A percentile compares a stretch with the other conserved stretches of the same genome.
phyloP scores from a whole-genome alignment of 2,888 invertebrate genomes.

The Drosophila gaucha region DNA sequence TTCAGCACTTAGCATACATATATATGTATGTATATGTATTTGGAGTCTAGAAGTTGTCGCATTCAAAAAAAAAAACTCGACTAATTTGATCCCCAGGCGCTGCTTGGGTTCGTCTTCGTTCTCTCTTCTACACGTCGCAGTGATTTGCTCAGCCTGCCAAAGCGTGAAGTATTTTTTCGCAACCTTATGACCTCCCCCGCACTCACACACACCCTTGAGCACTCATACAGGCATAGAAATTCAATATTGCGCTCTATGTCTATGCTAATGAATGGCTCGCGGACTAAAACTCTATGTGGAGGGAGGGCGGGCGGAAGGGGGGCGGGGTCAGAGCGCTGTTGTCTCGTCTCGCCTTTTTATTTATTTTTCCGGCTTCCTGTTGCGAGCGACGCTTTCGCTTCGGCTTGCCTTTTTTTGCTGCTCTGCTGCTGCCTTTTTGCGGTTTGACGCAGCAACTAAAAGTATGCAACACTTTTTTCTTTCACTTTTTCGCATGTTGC shows the following conservation, averaged over 20 bases:
- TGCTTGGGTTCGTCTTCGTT: conserved; percentile 49
- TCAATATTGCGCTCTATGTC: conserved; percentile 74
- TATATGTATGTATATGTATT: background rate
- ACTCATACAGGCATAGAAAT: conserved; percentile 64
- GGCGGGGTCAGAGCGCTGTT: conserved; percentile 2
- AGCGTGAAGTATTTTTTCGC: conserved; percentile 71
- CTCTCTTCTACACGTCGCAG: conserved; percentile 34
- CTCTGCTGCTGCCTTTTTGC: conserved; percentile 65
- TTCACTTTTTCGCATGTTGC: conserved; percentile 67
- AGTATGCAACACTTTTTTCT: conserved; percentile 75
- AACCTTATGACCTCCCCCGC: conserved; percentile 64
- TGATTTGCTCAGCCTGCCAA: conserved; percentile 58
- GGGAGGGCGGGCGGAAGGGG: background rate
- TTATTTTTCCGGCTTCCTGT: conserved; percentile 78
- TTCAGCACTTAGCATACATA: conserved; percentile 58
- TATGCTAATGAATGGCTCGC: conserved; percentile 74
- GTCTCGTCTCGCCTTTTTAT: conserved; percentile 61
- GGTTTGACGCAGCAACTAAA: conserved; percentile 76
- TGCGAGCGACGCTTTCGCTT: conserved; percentile 36
- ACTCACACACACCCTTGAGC: conserved; percentile 17
- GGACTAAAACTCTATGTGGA: background rate
- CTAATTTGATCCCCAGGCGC: conserved; percentile 77
- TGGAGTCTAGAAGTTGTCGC: conserved; percentile 54
- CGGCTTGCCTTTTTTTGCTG: conserved; percentile 28
- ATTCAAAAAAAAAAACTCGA: conserved; percentile 62